Evolutionary conservation across 2,113 vertebrate species (phyloP).

Genomic region (Crotalus tigris): DNA sequence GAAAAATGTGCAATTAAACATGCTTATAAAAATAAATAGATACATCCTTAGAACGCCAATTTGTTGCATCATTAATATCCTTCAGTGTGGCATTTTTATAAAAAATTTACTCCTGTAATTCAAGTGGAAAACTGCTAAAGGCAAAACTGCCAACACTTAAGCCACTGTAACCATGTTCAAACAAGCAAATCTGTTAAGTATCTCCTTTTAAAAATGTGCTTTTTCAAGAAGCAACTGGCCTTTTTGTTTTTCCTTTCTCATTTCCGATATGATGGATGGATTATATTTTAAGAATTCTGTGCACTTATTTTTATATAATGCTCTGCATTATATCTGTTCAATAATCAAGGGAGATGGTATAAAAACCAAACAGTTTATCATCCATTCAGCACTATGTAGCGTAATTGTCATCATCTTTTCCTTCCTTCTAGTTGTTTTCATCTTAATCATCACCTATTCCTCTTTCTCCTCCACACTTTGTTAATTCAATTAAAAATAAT

Average conservation of each 20-base stretch:
- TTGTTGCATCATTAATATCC: constrained; percentile 66
- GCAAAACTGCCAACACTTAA: constrained; percentile 51
- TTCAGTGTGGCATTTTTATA: constrained; percentile 42
- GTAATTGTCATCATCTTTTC: background rate
- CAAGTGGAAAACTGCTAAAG: constrained; percentile 47
- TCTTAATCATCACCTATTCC: background rate
- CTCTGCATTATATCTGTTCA: background rate
- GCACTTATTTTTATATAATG: background rate
- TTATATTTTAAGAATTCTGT: background rate
- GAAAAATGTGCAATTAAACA: constrained; percentile 67
- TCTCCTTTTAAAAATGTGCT: background rate
- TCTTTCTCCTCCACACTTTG: background rate
- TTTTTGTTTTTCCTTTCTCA: background rate
- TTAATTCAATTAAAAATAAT: background rate
- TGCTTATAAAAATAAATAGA: constrained; percentile 56
- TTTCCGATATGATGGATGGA: background rate
- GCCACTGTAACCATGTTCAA: constrained; percentile 10
- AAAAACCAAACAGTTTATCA: background rate
- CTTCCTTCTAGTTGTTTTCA: background rate
- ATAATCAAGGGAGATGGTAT: background rate
- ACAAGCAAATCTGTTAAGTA: background rate
- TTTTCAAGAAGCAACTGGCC: no score
- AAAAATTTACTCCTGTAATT: constrained; percentile 43
- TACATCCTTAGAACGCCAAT: constrained; percentile 53
- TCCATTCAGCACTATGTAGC: background rate